Evolutionary conservation across 2,888 invertebrate genomes (phyloP).

Genomic region (Prosopocoilus inquinatus): DNA sequence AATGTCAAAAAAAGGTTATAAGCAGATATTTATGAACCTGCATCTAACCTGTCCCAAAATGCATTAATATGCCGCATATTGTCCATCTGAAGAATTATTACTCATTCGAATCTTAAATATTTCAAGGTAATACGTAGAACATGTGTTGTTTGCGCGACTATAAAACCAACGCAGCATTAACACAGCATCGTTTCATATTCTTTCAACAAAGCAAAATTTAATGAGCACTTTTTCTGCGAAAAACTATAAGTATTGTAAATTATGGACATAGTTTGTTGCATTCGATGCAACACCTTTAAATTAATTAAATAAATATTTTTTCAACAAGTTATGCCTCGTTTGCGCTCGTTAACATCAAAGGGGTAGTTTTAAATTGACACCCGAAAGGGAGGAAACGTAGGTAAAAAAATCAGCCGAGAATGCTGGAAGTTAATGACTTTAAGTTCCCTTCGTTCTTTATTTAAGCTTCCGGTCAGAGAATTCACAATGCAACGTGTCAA

Average conservation of each 20-base stretch:
- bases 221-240: too few relatives aligned
- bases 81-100: constrained; percentile 5
- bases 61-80: constrained; percentile 2
- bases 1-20: constrained; percentile 7
- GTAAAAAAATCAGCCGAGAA: not conserved
- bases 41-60: constrained; percentile 3
- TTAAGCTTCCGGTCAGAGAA: not conserved
- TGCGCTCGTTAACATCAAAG: not conserved
- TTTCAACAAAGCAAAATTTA: too few relatives aligned
- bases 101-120: constrained; percentile 5
- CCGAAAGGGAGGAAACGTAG: not conserved
- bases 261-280: too few relatives aligned
- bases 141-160: not conserved
- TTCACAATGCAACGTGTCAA: not conserved
- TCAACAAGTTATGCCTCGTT: too few relatives aligned
- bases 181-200: too few relatives aligned
- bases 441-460: not conserved
- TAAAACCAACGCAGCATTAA: too few relatives aligned
- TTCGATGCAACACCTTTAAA: too few relatives aligned
- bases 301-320: too few relatives aligned
- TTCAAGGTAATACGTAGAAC: constrained; percentile 2
- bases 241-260: too few relatives aligned
- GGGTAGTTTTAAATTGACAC: not conserved
- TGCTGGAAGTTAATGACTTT: not conserved
- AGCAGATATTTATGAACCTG: constrained; percentile 10